Percentiles rank a stretch among this genome's conserved stretches.
Conservation (phyloP, 2,888 invertebrate genomes). For the Latrodectus hesperus region DNA sequence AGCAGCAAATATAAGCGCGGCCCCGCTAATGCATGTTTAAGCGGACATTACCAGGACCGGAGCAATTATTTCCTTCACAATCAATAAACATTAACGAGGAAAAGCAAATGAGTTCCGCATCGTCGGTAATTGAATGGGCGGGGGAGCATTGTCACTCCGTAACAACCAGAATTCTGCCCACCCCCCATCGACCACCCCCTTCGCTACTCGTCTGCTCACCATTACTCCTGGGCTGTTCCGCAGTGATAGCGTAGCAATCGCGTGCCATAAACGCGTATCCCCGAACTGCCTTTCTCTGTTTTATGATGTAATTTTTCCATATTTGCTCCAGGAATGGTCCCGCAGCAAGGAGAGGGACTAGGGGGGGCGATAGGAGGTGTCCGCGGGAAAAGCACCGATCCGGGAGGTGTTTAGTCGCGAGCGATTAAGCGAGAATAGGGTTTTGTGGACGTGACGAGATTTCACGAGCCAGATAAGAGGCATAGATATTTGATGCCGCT, state of each 20-base stretch:
- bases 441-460: slow-evolving; percentile 1
- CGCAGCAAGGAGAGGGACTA: too few species aligned
- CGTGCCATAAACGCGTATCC: background rate
- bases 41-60: slow-evolving; percentile 32
- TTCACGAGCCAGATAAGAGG: background rate
- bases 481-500: background rate
- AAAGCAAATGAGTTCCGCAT: slow-evolving; percentile 34
- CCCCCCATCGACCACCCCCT: background rate
- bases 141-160: slow-evolving; percentile 7
- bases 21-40: slow-evolving; percentile 47
- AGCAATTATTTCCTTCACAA: slow-evolving; percentile 40
- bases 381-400: background rate
- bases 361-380: too few species aligned
- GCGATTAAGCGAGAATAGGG: slow-evolving; percentile 5
- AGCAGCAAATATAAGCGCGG: slow-evolving; percentile 11
- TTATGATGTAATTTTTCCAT: slow-evolving; percentile 1
- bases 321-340: background rate
- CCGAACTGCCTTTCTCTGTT: background rate
- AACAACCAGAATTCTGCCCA: background rate
- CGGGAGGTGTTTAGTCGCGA: slow-evolving; percentile 2
- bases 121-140: slow-evolving; percentile 18
- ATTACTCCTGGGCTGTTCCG: too few species aligned
- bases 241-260: background rate
- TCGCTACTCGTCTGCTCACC: too few species aligned
- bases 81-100: slow-evolving; percentile 52